Percentiles rank a stretch among this genome's conserved stretches.
These are phyloP conservation scores for Pteropus rufus DNA, from an alignment of 2,797 vertebrate genomes.

Conservation along the genomic window DNA sequence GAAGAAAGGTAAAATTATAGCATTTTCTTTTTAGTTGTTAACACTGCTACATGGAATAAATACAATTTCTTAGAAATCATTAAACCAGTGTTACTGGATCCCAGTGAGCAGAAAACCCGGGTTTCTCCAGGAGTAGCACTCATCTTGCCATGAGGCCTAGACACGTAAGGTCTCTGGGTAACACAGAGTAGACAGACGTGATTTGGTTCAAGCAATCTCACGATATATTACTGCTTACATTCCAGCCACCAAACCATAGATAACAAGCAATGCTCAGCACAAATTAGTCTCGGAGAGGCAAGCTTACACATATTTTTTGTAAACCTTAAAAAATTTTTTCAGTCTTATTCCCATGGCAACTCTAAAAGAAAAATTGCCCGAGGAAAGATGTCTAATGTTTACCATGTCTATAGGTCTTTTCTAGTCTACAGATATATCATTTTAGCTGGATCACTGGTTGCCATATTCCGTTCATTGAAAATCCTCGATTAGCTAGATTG, in stretches of 20 bases:
- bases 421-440: not conserved
- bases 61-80: not conserved
- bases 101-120: not conserved
- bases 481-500: not conserved
- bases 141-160: not conserved
- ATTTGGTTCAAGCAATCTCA: not conserved
- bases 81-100: not conserved
- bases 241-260: not conserved
- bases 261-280: not conserved
- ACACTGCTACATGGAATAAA: not conserved
- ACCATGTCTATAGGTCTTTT: not conserved
- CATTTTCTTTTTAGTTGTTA: not conserved
- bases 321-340: not conserved
- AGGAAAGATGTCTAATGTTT: not conserved
- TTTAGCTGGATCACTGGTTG: not conserved
- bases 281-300: slow-evolving; percentile 40
- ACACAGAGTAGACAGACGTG: not conserved
- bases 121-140: not conserved
- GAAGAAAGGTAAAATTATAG: not conserved
- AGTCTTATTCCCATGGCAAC: slow-evolving; percentile 8
- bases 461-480: not conserved
- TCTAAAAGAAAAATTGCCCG: not conserved
- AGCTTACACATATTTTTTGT: not conserved
- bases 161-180: not conserved
- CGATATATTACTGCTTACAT: not conserved